phyloP scores from a whole-genome alignment of 2,797 vertebrate genomes.

The Orientallactaga sibirica region DNA sequence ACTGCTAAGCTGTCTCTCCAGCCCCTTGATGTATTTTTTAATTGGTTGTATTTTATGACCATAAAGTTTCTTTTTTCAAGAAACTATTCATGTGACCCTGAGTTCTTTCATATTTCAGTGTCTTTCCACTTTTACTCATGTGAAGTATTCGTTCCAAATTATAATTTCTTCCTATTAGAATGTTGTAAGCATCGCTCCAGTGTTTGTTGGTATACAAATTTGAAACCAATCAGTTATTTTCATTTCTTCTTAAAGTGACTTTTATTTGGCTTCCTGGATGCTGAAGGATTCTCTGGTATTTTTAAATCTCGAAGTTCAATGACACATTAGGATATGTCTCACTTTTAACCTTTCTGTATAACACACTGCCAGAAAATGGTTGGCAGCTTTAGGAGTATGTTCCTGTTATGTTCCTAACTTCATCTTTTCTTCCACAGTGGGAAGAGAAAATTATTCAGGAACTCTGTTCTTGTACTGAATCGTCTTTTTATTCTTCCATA shows the following conservation, averaged over 20 bases:
- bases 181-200: neutral
- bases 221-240: neutral
- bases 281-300: neutral
- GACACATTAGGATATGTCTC: neutral
- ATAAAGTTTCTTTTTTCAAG: neutral
- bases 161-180: neutral
- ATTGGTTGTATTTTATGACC: neutral
- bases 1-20: too few relatives aligned
- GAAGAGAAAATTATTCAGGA: neutral
- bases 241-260: neutral
- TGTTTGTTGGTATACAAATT: neutral
- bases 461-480: neutral
- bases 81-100: too few relatives aligned
- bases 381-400: neutral
- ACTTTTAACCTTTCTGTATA: neutral
- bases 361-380: neutral
- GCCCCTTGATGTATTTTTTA: neutral
- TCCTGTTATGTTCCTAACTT: neutral
- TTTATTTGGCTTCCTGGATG: conserved; percentile 17
- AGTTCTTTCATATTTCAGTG: too few relatives aligned
- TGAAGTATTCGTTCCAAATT: neutral
- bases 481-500: conserved; percentile 18
- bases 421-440: neutral
- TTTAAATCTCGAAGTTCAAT: neutral
- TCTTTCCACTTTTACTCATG: too few relatives aligned